A percentile compares a stretch with the other conserved stretches of the same genome.
phyloP scores from a whole-genome alignment of 2,113 vertebrate species.

The Clinocottus analis region DNA sequence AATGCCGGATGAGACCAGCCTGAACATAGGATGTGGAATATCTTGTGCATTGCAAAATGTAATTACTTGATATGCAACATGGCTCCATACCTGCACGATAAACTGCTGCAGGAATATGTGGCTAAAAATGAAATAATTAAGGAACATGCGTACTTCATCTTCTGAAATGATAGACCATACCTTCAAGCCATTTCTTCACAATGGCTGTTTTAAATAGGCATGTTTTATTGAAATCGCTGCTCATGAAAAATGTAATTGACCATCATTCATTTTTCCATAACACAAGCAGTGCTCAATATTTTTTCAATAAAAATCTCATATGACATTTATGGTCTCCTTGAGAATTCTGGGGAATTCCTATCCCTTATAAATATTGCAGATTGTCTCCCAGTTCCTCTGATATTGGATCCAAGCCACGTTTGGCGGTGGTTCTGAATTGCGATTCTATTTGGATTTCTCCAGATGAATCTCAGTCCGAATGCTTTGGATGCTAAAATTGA shows the following conservation, averaged over 20 bases:
- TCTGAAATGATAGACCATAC: conserved; percentile 5
- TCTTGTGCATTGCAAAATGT: neutral
- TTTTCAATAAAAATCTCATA: neutral
- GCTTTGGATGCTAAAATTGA: neutral
- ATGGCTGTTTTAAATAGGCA: conserved; percentile 1
- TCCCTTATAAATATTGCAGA: neutral
- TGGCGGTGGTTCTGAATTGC: neutral
- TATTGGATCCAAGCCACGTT: neutral
- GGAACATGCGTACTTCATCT: conserved; percentile 28
- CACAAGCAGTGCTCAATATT: neutral
- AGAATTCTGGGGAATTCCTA: neutral
- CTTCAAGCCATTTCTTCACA: conserved; percentile 20
- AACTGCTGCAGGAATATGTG: neutral
- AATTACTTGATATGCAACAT: neutral
- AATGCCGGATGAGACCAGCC: neutral
- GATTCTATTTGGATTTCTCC: neutral
- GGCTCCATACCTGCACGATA: neutral
- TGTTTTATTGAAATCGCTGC: conserved; percentile 7
- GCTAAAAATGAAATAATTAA: conserved; percentile 33
- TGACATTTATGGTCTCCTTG: neutral
- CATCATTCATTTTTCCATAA: neutral
- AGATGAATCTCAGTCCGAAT: neutral
- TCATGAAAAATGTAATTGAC: neutral
- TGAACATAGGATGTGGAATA: neutral
- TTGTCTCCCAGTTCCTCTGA: neutral